Conservation (phyloP, 2,888 invertebrate genomes). For the Sminthurinus aureus region DNA sequence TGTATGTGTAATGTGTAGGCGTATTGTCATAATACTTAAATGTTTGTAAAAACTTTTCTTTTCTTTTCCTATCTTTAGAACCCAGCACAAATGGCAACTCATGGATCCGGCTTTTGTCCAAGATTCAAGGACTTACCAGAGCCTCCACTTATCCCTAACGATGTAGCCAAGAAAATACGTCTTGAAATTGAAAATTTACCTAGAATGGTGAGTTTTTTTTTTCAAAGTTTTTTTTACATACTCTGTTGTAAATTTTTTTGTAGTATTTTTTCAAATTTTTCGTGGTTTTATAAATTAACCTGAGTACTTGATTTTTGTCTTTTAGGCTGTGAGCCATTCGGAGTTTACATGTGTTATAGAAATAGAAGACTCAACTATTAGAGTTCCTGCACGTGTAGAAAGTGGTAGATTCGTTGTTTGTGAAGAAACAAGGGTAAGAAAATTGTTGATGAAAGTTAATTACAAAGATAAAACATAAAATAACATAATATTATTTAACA, state of each 20-base stretch:
- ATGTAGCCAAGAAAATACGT: constrained; percentile 86
- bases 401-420: constrained; percentile 82
- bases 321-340: constrained; percentile 74
- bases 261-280: not conserved
- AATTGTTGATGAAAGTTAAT: too few species aligned
- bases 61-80: constrained; percentile 63
- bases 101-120: constrained; percentile 77
- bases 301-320: constrained; percentile 9
- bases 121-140: constrained; percentile 76
- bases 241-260: too few species aligned
- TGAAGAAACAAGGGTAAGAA: constrained; percentile 82
- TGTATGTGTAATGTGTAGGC: too few species aligned
- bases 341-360: constrained; percentile 91
- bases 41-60: not conserved
- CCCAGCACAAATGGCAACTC: constrained; percentile 68
- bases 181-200: constrained; percentile 91
- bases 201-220: constrained; percentile 66
- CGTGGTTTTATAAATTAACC: not conserved
- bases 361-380: constrained; percentile 88
- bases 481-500: too few species aligned
- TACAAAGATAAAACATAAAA: too few species aligned
- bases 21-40: too few species aligned
- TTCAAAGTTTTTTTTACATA: too few species aligned
- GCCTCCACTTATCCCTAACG: constrained; percentile 84
- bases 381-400: constrained; percentile 86